These are phyloP conservation scores for Clarias gariepinus DNA, from an alignment of 2,113 vertebrate genomes.

Conservation along the genomic window DNA sequence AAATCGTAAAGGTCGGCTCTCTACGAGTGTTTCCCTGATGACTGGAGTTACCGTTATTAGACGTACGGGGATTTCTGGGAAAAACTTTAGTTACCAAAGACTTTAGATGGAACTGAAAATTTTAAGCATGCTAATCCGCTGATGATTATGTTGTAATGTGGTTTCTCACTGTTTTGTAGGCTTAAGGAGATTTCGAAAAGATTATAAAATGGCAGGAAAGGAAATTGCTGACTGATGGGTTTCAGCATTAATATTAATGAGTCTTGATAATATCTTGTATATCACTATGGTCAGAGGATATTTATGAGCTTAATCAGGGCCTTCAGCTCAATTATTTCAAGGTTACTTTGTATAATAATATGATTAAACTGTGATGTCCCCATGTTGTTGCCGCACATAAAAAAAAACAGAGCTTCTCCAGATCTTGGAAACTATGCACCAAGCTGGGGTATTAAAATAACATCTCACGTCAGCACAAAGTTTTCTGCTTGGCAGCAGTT, in stretches of 20 bases:
- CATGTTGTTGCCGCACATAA: neutral
- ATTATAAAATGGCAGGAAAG: neutral
- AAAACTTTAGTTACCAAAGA: neutral
- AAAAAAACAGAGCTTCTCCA: neutral
- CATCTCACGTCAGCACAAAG: too few relatives aligned
- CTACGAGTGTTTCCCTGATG: neutral
- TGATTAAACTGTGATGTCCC: neutral
- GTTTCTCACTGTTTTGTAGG: neutral
- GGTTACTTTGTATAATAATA: neutral
- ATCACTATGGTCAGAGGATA: neutral
- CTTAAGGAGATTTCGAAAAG: neutral
- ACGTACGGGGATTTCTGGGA: slow-evolving; percentile 7
- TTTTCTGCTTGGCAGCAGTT: too few relatives aligned
- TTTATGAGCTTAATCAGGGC: neutral
- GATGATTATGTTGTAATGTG: neutral
- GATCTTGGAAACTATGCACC: neutral
- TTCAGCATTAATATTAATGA: neutral
- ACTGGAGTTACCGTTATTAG: neutral
- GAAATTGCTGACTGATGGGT: neutral
- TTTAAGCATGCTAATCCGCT: neutral
- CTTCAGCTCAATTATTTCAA: neutral
- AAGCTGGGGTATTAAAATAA: too few relatives aligned
- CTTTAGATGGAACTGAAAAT: neutral
- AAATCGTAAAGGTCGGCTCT: neutral
- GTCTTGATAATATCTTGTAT: neutral